phyloP scores from a whole-genome alignment of 2,888 invertebrate species.

The Ectemnius lituratus region DNA sequence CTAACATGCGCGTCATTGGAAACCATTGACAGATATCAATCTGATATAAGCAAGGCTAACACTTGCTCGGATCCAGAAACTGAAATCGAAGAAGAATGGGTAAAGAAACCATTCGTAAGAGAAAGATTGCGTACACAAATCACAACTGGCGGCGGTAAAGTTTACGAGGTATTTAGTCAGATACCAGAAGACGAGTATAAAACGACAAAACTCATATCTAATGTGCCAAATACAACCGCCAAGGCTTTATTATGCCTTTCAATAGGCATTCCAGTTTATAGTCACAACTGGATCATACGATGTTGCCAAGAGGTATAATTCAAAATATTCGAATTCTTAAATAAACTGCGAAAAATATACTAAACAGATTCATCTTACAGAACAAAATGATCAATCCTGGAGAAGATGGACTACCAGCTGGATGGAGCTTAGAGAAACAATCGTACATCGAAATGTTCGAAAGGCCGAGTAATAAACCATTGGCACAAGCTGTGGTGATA shows the following conservation, averaged over 20 bases:
- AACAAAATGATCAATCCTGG: slow-evolving; percentile 77
- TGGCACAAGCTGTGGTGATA: slow-evolving; percentile 65
- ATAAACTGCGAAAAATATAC: not conserved
- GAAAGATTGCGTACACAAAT: slow-evolving; percentile 82
- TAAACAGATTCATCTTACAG: slow-evolving; percentile 39
- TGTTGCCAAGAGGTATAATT: slow-evolving; percentile 78
- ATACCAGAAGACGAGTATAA: slow-evolving; percentile 80
- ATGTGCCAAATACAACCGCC: slow-evolving; percentile 85
- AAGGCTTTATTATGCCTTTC: slow-evolving; percentile 87
- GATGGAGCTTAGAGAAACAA: slow-evolving; percentile 80
- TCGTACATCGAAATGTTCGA: slow-evolving; percentile 76
- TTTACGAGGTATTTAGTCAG: slow-evolving; percentile 80
- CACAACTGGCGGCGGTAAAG: slow-evolving; percentile 82
- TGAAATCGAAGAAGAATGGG: slow-evolving; percentile 81
- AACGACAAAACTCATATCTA: slow-evolving; percentile 82
- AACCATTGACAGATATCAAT: slow-evolving; percentile 62
- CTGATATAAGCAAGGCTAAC: slow-evolving; percentile 66
- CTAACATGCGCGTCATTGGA: slow-evolving; percentile 80
- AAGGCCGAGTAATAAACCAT: slow-evolving; percentile 65
- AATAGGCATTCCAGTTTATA: slow-evolving; percentile 81
- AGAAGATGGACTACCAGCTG: slow-evolving; percentile 81
- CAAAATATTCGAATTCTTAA: not conserved
- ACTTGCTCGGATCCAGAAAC: slow-evolving; percentile 78
- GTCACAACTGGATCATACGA: slow-evolving; percentile 86
- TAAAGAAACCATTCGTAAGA: slow-evolving; percentile 78